A percentile compares a stretch with the other conserved stretches of the same genome.
Conservation (phyloP, 2,113 vertebrate genomes). For the Gymnarchus niloticus region DNA sequence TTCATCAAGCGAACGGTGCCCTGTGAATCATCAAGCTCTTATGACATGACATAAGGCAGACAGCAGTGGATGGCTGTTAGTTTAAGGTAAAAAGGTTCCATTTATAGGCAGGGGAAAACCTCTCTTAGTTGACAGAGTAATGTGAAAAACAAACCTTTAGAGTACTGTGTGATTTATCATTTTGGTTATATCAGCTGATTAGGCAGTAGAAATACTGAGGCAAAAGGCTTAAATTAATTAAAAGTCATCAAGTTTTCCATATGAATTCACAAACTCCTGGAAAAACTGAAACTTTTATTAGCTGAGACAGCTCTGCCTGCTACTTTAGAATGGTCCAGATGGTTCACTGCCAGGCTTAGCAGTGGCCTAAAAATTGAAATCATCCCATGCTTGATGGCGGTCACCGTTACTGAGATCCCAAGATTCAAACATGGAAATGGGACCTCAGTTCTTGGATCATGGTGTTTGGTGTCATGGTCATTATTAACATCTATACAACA, state of each 20-base stretch:
- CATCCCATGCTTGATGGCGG: background rate
- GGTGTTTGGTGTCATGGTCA: background rate
- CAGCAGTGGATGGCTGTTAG: slow-evolving; percentile 35
- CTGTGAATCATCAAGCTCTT: slow-evolving; percentile 30
- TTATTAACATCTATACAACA: background rate
- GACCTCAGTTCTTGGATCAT: background rate
- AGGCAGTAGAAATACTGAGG: background rate
- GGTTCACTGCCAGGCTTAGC: background rate
- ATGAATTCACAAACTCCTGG: no score
- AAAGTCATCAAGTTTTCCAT: background rate
- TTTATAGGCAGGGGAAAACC: slow-evolving; percentile 35
- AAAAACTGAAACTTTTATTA: background rate
- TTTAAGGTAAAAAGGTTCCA: slow-evolving; percentile 43
- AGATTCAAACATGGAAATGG: background rate
- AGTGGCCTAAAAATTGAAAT: background rate
- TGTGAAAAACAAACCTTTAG: background rate
- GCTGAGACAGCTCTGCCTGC: background rate
- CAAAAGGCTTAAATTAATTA: background rate
- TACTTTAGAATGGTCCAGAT: background rate
- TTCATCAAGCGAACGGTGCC: slow-evolving; percentile 34
- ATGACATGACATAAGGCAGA: slow-evolving; percentile 43
- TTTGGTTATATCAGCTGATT: background rate
- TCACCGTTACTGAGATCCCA: background rate
- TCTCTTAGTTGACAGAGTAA: slow-evolving; percentile 18
- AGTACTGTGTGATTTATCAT: background rate